Base-by-base conservation (phyloP, 1,140 invertebrate genomes). In the Saccostrea echinata region DNA sequence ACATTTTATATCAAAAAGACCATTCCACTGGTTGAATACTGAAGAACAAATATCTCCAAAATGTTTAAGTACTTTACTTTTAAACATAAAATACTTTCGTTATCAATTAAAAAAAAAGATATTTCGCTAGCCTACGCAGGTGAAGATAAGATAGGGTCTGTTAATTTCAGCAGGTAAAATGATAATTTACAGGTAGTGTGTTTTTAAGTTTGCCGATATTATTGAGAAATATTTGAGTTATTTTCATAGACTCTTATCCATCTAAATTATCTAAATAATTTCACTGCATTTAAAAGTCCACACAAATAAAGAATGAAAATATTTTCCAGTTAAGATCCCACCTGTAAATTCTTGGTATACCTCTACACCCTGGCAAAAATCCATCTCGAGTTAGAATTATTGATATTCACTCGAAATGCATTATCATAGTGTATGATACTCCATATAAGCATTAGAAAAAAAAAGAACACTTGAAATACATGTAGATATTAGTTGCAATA, bases 241-340 rank as follows among this genome's bases (percentile, higher is more conserved):
- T 76, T 76, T 76, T 76, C 27, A 76, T 76, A 30, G 27, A 30
- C 68, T 76, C 16, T 27, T 30, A 76, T 30, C 30, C 68, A 27
- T 16, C 3, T 16, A 76, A 76, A 30, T 76, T 76, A 76, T 30
- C 68, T 76, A 76, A 76, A 76, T 27, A 76, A 76, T 13, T 33
- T 30, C 68, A 76, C 24, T 18, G 68, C 16, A 9, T 76, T 76
- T 76, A 16, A 76, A 24, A 16, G 3, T 71, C 13, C 24, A 76
- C 11, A 33, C 24, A 76, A 76, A 16, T 76, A 76, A 76, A 76
- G 68, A 76, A 76, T 76, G 24, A 27, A 76, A 30, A 76, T 76
- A 76, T 76, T 76, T 76, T 76, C 68, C 68, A 76, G 68, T 30
- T 30, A 76, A 24, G 27, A 76, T 76, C 68, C 68, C 27, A 33